phyloP scores from a whole-genome alignment of 2,797 vertebrate genomes.

The Tapirus indicus region DNA sequence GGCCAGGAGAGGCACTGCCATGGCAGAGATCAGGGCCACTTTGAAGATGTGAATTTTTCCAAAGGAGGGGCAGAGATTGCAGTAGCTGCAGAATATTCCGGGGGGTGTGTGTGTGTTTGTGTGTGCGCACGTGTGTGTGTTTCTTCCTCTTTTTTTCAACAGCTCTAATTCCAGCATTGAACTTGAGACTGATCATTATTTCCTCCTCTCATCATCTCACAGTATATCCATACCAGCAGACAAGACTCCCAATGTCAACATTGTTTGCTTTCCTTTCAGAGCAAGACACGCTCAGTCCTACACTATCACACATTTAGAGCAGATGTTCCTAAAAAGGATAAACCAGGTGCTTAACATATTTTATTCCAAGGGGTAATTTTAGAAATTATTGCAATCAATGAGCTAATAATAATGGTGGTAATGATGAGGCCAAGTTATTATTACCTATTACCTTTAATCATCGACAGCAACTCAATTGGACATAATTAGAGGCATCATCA shows the following conservation, averaged over 20 bases:
- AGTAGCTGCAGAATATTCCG: slow-evolving; percentile 23
- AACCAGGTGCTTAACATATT: slow-evolving; percentile 95
- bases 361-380: slow-evolving; percentile 94
- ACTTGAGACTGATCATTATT: slow-evolving; percentile 85
- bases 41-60: not conserved
- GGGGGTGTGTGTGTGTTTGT: not conserved
- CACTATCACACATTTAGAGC: slow-evolving; percentile 89
- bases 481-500: slow-evolving; percentile 95
- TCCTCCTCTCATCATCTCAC: slow-evolving; percentile 84
- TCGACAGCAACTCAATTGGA: slow-evolving; percentile 94
- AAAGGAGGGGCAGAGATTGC: not conserved
- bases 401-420: slow-evolving; percentile 94
- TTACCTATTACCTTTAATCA: slow-evolving; percentile 96
- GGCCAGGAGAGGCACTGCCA: not conserved
- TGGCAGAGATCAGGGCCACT: not conserved
- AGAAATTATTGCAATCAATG: slow-evolving; percentile 98
- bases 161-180: slow-evolving; percentile 82
- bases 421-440: slow-evolving; percentile 93
- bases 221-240: slow-evolving; percentile 83
- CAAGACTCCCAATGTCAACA: slow-evolving; percentile 82
- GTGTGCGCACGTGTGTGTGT: not conserved
- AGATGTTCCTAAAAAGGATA: slow-evolving; percentile 90
- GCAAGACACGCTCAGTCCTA: slow-evolving; percentile 85
- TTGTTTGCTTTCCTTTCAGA: slow-evolving; percentile 87
- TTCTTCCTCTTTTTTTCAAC: slow-evolving; percentile 65